phyloP scores from a whole-genome alignment of 30 jellyfish, hydroid and myxozoan genomes.

The Pseudorhiza aurosa region DNA sequence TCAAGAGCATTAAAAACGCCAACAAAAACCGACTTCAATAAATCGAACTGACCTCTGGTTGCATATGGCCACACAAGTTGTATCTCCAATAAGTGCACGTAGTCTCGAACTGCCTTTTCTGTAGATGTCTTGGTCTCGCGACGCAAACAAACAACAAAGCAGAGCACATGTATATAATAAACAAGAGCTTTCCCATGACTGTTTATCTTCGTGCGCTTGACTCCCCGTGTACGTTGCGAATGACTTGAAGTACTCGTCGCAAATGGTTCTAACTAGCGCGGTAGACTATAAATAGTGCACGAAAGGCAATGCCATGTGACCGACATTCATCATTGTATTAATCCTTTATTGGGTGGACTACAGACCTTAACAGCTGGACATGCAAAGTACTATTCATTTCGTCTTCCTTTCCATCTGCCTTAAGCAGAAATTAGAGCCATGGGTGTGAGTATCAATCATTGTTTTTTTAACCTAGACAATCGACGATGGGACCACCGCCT shows the following conservation, averaged over 20 bases:
- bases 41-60: neutral
- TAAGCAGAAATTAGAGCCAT: neutral
- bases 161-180: constrained; percentile 6
- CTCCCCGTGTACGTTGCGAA: neutral
- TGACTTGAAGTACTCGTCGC: neutral
- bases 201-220: neutral
- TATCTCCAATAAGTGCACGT: constrained; percentile 54
- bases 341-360: neutral
- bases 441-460: neutral
- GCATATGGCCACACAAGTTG: constrained; percentile 14
- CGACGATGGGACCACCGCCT: too few relatives aligned
- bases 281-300: neutral
- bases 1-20: too few relatives aligned
- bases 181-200: constrained; percentile 1
- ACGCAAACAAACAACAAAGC: constrained; percentile 1
- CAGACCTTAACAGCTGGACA: neutral
- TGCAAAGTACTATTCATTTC: neutral
- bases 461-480: too few relatives aligned
- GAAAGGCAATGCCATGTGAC: neutral
- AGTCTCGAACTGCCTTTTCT: constrained; percentile 22
- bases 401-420: constrained; percentile 14
- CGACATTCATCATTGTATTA: neutral
- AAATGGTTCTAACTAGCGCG: neutral
- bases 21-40: too few relatives aligned
- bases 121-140: constrained; percentile 18